Evolutionary conservation across 2,888 invertebrate genomes (phyloP).

Genomic region (Actias luna): DNA sequence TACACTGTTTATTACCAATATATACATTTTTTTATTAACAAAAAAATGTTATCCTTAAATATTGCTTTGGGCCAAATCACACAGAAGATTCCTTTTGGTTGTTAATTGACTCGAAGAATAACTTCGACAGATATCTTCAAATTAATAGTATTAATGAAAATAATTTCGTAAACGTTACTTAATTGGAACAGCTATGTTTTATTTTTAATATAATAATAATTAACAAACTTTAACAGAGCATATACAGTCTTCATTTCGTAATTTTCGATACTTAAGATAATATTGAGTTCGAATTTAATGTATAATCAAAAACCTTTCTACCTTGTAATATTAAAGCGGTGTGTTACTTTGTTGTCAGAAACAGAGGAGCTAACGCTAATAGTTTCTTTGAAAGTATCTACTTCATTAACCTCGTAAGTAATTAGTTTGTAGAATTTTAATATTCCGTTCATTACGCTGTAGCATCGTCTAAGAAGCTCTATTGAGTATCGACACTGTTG

Average conservation of each 20-base stretch:
- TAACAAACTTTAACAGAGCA: neutral
- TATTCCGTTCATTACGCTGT: neutral
- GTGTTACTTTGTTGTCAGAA: neutral
- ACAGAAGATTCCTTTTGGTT: too few species aligned
- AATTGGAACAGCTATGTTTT: neutral
- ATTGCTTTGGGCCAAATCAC: too few species aligned
- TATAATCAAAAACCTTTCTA: neutral
- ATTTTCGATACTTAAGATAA: neutral
- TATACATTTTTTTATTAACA: too few species aligned
- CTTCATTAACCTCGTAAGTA: neutral
- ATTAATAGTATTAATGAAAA: too few species aligned
- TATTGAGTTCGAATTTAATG: neutral
- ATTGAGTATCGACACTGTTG: neutral
- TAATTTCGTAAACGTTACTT: too few species aligned
- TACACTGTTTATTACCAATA: too few species aligned
- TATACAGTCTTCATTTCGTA: neutral
- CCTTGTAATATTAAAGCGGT: neutral
- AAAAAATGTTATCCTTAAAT: too few species aligned
- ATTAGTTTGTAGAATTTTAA: neutral
- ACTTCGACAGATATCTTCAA: too few species aligned
- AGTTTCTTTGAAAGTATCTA: neutral
- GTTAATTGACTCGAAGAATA: too few species aligned
- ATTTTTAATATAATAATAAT: neutral
- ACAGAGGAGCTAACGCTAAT: neutral
- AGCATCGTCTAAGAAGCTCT: neutral